Conservation (phyloP, 2,797 vertebrate species). For the Paratrypauchen microcephalus region DNA sequence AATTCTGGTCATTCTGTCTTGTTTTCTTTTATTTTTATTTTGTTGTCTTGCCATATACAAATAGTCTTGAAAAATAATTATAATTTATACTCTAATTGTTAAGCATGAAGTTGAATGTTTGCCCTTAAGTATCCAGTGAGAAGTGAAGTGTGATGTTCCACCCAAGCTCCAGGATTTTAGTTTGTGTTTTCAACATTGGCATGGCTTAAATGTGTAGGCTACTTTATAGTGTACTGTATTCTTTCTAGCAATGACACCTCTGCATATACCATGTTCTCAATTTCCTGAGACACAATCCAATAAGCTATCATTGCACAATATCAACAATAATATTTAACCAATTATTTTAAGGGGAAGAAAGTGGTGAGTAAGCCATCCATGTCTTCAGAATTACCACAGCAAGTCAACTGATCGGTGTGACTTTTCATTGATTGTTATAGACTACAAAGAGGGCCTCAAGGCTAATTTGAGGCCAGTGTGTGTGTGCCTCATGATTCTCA, state of each 20-base stretch:
- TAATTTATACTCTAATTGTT: no score
- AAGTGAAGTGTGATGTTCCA: conserved; percentile 36
- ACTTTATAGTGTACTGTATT: background rate
- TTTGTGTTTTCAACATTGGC: background rate
- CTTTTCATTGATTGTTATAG: conserved; percentile 56
- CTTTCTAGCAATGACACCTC: no score
- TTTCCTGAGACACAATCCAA: background rate
- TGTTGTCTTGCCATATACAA: background rate
- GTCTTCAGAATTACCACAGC: conserved; percentile 28
- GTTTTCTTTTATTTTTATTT: conserved; percentile 16
- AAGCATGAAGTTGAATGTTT: no score
- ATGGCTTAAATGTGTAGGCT: background rate
- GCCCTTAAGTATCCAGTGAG: conserved; percentile 1
- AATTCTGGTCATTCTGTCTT: background rate
- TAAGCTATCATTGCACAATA: background rate
- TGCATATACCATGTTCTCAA: background rate
- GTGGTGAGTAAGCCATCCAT: conserved; percentile 27
- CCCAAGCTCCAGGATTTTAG: conserved; percentile 10
- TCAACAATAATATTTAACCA: background rate
- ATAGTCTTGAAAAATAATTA: background rate
- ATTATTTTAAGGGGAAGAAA: background rate
- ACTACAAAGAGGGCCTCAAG: conserved; percentile 48
- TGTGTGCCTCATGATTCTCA: conserved; percentile 55
- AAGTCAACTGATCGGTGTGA: conserved; percentile 61
- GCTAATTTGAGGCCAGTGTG: conserved; percentile 50